Percentiles rank a stretch among this genome's conserved stretches.
phyloP scores from a whole-genome alignment of 64 coral and sea anemone genomes.

The Porites lutea region DNA sequence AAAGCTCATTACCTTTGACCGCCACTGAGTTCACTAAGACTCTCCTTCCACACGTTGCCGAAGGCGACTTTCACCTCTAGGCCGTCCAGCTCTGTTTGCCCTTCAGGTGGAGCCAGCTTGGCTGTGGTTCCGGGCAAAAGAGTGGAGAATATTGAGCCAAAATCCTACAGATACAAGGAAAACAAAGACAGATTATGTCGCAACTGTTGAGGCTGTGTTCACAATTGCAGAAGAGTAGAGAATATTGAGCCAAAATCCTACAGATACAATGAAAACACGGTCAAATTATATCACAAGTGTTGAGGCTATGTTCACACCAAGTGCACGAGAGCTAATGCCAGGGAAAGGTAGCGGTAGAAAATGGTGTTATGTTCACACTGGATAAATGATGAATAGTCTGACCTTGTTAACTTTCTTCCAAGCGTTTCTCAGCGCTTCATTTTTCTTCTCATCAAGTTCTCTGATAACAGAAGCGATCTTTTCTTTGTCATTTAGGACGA shows the following conservation, averaged over 20 bases:
- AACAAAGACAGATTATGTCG: neutral
- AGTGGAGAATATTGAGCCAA: slow-evolving; percentile 98
- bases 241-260: slow-evolving; percentile 99
- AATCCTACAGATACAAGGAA: slow-evolving; percentile 67
- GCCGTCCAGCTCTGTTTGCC: slow-evolving; percentile 88
- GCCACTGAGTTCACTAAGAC: slow-evolving; percentile 94
- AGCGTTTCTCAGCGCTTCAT: slow-evolving; percentile 96
- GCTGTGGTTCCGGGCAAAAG: slow-evolving; percentile 91
- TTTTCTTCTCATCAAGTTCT: slow-evolving; percentile 99
- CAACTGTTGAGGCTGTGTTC: neutral
- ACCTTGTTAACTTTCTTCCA: slow-evolving; percentile 98
- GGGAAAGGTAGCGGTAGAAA: too few species aligned
- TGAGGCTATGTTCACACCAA: neutral
- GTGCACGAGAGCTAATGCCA: too few species aligned
- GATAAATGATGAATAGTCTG: neutral
- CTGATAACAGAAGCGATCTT: slow-evolving; percentile 92
- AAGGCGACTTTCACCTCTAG: slow-evolving; percentile 99
- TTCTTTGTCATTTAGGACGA: slow-evolving; percentile 95
- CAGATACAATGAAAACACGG: neutral
- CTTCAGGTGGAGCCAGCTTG: slow-evolving; percentile 96
- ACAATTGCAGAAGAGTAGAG: slow-evolving; percentile 81
- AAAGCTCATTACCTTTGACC: slow-evolving; percentile 76
- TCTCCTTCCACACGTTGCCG: slow-evolving; percentile 97
- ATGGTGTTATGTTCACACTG: too few species aligned
- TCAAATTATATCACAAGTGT: neutral